Evolutionary conservation across 2,888 invertebrate species (phyloP), one percentile per base, ranked within the genome.

Genomic region (Deilephila elpenor): DNA sequence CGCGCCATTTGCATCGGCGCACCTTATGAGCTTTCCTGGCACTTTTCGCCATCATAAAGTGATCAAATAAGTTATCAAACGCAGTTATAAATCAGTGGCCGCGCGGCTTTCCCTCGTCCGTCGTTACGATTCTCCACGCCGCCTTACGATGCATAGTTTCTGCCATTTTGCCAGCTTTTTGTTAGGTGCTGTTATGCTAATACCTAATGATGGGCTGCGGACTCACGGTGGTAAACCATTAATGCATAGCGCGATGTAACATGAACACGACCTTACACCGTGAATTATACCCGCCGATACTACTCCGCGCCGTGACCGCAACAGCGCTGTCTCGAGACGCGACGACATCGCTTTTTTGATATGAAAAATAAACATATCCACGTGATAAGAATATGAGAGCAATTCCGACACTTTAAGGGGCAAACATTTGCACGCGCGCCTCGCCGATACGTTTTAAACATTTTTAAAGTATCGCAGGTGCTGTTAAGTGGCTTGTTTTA

Each of bases 1-100:
- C 86, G 78, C 77, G 79, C 85, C 86, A 93, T 93, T 93, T 93
- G 92, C 93, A 91, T 91, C 86, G 82, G 82, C 83, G 88, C 86
- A 84, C 89, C 88, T 91, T 92, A 92, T 89, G 90, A 89, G 89
- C 88, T 91, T 91, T 90, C 89, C 89, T 88, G 81, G 87, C 88
- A 88, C 86, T 92, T 90, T 91, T 90, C 90, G 88, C 92, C 89
- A 93, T 94, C 92, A 93, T 93, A 94, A 93, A 92, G 93, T 93
- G 91, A 64, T 72, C 93, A 93, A 92, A 93, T 91, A 89, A 91
- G 89, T 92, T 90, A 92, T 92, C 92, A 93, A 87, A 88, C 81
- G 86, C 83, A 79, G 82, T 86, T 83, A 91, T 91, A 91, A 93
- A 92, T 93, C 91, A 90, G 89, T 75, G 75, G 76, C 80, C 73